These are phyloP conservation scores for Megaptera novaeangliae DNA, from an alignment of 2,113 vertebrate species.

Conservation along the genomic window DNA sequence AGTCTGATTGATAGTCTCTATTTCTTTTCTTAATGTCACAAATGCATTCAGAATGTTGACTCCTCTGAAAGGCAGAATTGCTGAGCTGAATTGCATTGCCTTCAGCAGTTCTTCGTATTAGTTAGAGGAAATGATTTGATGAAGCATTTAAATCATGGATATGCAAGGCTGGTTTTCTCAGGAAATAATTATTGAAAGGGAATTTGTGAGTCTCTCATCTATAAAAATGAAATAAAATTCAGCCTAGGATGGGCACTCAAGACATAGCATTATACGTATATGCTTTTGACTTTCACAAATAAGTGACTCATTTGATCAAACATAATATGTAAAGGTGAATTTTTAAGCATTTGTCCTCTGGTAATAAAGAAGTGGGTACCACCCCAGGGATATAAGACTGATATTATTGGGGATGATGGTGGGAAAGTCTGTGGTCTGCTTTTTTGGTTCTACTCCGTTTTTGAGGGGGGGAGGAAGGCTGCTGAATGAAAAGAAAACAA, in stretches of 20 bases:
- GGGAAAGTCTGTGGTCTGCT: neutral
- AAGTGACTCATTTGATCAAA: neutral
- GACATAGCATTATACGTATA: neutral
- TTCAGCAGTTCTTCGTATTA: constrained; percentile 57
- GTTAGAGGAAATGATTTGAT: constrained; percentile 66
- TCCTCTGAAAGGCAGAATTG: constrained; percentile 57
- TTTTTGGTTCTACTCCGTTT: neutral
- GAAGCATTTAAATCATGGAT: constrained; percentile 57
- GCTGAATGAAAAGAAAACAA: neutral
- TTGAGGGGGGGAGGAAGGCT: neutral
- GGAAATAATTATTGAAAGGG: constrained; percentile 44
- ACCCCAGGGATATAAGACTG: neutral
- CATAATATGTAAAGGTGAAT: neutral
- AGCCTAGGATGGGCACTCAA: neutral
- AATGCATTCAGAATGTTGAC: constrained; percentile 67
- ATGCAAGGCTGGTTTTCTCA: neutral
- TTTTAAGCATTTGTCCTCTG: neutral
- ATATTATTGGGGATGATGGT: neutral
- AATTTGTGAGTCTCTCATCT: constrained; percentile 57
- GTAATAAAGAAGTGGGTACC: neutral
- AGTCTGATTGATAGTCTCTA: constrained; percentile 72
- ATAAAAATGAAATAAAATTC: constrained; percentile 36
- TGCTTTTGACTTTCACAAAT: neutral
- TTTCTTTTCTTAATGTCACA: constrained; percentile 77
- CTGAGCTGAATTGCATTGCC: constrained; percentile 49